Conservation (phyloP, 2,797 vertebrate species). For the Leuciscus waleckii region DNA sequence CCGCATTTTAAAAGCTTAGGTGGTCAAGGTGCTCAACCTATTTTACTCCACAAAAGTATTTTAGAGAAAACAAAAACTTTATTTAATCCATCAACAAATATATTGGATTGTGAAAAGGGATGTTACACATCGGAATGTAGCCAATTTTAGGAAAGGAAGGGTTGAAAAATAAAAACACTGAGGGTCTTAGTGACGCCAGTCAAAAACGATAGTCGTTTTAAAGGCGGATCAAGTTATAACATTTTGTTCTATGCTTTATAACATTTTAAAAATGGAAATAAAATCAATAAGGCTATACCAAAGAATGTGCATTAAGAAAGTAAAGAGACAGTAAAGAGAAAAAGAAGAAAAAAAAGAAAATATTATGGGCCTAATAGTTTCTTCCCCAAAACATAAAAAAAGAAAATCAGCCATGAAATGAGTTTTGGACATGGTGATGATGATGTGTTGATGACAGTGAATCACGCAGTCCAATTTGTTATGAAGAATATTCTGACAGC, state of each 20-base stretch:
- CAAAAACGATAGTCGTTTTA: neutral
- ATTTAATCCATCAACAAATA: neutral
- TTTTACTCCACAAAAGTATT: neutral
- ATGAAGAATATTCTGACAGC: constrained; percentile 39
- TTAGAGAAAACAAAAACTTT: neutral
- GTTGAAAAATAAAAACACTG: neutral
- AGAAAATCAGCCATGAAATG: neutral
- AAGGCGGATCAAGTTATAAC: neutral
- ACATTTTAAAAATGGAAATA: neutral
- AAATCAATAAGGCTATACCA: neutral
- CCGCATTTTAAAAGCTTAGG: neutral
- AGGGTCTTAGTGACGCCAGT: neutral
- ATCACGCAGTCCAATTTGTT: constrained; percentile 41
- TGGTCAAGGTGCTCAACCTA: neutral
- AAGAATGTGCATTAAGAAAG: neutral
- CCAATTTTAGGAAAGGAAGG: neutral
- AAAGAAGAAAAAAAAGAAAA: neutral
- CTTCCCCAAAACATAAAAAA: neutral
- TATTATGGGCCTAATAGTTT: neutral
- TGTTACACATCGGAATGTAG: neutral
- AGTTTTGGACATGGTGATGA: neutral
- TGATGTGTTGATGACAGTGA: constrained; percentile 22
- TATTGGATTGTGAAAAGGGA: neutral
- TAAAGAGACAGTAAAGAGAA: neutral
- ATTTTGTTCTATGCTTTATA: neutral